phyloP scores from a whole-genome alignment of 2,113 vertebrate genomes.

The Sceloporus tristichus region DNA sequence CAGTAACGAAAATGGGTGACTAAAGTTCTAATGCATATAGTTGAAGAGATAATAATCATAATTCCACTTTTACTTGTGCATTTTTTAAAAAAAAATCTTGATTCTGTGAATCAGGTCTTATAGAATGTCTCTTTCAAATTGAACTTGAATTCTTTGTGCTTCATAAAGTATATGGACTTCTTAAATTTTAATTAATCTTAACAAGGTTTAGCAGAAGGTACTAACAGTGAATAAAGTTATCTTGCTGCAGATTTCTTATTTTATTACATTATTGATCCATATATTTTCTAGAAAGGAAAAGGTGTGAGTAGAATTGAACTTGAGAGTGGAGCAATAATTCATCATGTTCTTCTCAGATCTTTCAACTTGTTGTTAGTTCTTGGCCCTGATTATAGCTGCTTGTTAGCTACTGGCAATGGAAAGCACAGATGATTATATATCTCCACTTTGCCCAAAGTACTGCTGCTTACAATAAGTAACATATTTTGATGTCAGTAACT shows the following conservation, averaged over 20 bases:
- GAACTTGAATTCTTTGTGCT: neutral
- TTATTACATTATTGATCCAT: neutral
- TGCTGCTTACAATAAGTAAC: neutral
- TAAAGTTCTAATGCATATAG: neutral
- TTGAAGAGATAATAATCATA: neutral
- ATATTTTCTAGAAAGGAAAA: too few species aligned
- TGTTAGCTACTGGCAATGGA: neutral
- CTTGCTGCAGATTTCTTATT: neutral
- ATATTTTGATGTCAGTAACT: neutral
- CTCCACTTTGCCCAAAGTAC: neutral
- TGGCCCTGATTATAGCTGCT: neutral
- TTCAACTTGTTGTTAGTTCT: neutral
- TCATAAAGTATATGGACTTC: neutral
- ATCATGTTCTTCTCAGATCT: neutral
- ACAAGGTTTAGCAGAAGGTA: neutral
- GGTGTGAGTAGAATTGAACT: neutral
- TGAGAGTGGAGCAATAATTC: neutral
- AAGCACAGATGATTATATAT: neutral
- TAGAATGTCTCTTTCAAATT: constrained; percentile 4
- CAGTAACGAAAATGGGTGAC: neutral
- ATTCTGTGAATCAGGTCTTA: constrained; percentile 31
- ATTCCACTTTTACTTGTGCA: neutral
- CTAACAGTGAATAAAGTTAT: neutral
- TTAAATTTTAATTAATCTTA: neutral
- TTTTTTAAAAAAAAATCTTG: neutral